Conservation (phyloP, 1,140 invertebrate genomes). For the Drosophila fuyamai region DNA sequence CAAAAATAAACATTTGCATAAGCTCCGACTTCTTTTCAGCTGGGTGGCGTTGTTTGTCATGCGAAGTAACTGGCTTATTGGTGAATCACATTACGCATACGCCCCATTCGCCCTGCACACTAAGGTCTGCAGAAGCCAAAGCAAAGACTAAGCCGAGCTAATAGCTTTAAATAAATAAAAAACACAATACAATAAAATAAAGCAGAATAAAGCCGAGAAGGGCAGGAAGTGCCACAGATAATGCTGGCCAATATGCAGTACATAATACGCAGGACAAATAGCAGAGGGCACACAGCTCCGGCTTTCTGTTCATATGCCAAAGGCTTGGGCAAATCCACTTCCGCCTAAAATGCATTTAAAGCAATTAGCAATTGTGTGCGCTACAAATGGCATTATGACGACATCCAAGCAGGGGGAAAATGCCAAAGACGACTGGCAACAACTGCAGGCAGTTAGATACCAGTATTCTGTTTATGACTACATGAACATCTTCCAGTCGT, state of each 20-base stretch:
- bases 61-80: constrained; percentile 43
- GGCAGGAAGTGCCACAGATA: constrained; percentile 47
- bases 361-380: constrained; percentile 72
- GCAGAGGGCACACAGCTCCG: constrained; percentile 7
- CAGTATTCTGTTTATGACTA: neutral
- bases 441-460: constrained; percentile 29
- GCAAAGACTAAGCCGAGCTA: constrained; percentile 51
- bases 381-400: constrained; percentile 51
- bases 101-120: constrained; percentile 1
- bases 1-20: constrained; percentile 54
- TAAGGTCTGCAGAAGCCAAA: constrained; percentile 12
- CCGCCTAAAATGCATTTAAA: constrained; percentile 74
- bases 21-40: constrained; percentile 27
- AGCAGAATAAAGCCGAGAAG: constrained; percentile 40
- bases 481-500: neutral
- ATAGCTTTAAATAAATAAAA: constrained; percentile 76
- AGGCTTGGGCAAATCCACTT: constrained; percentile 70
- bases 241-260: constrained; percentile 62
- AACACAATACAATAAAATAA: constrained; percentile 50
- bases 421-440: constrained; percentile 37
- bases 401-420: constrained; percentile 9
- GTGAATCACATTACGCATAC: constrained; percentile 51
- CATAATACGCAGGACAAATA: constrained; percentile 48
- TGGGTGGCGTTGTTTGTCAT: constrained; percentile 15
- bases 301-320: constrained; percentile 51